Evolutionary conservation across 2,888 invertebrate species (phyloP).

Genomic region (Acleris laterana): DNA sequence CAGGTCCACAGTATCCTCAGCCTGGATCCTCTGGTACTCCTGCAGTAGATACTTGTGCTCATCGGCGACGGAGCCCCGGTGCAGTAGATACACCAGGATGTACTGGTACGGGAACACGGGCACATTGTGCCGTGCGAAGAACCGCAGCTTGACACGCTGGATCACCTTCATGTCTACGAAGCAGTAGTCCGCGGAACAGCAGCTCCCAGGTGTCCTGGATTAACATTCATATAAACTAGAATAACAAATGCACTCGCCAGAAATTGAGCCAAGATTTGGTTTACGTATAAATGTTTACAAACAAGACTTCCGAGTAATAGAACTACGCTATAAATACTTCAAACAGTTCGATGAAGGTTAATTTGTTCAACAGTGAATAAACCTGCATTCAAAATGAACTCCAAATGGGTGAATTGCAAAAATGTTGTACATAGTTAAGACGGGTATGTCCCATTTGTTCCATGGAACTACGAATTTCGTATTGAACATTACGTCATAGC

Average conservation of each 20-base stretch:
- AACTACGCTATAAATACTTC: too few species aligned
- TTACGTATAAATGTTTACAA: too few species aligned
- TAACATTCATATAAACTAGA: background rate
- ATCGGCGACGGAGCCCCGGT: constrained; percentile 70
- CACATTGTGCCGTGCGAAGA: constrained; percentile 76
- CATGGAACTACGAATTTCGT: too few species aligned
- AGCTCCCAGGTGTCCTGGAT: constrained; percentile 74
- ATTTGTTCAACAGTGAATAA: too few species aligned
- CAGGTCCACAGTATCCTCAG: constrained; percentile 65
- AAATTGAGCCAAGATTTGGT: too few species aligned
- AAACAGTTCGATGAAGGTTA: too few species aligned
- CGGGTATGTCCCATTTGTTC: too few species aligned
- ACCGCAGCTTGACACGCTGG: constrained; percentile 72
- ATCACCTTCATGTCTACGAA: constrained; percentile 81
- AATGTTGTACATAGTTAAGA: too few species aligned
- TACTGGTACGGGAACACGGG: constrained; percentile 80
- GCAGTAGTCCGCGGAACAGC: constrained; percentile 77
- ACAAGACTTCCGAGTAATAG: too few species aligned
- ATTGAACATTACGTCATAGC: too few species aligned
- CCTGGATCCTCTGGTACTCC: constrained; percentile 67
- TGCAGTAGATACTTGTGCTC: constrained; percentile 75
- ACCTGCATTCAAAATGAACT: background rate
- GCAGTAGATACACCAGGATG: constrained; percentile 71
- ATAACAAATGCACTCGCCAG: background rate
- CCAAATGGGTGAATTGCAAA: too few species aligned